Evolutionary conservation across 2,888 invertebrate genomes (phyloP).

Genomic region (Dusona sp.): DNA sequence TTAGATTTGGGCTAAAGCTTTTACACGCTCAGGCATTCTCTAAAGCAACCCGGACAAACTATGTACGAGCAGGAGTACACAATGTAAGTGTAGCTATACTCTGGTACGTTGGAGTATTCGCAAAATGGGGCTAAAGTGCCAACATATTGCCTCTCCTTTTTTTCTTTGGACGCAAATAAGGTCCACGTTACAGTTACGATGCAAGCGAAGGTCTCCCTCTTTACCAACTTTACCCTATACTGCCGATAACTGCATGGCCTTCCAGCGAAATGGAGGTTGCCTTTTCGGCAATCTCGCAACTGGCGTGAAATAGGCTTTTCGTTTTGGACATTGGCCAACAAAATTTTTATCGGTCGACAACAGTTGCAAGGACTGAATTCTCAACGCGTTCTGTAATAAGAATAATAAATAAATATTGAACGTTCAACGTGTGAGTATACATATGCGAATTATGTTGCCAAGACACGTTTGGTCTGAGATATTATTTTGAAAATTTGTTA

Average conservation of each 20-base stretch:
- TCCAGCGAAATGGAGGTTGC: conserved; percentile 18
- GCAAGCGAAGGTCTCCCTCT: conserved; percentile 1
- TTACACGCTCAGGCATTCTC: conserved; percentile 46
- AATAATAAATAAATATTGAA: conserved; percentile 34
- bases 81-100: conserved; percentile 12
- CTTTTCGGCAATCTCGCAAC: conserved; percentile 30
- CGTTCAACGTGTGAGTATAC: background rate
- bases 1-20: conserved; percentile 32
- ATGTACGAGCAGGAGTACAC: background rate
- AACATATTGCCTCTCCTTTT: background rate
- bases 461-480: background rate
- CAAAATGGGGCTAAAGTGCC: conserved; percentile 37
- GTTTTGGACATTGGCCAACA: conserved; percentile 61
- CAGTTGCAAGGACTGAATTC: conserved; percentile 19
- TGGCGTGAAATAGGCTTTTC: conserved; percentile 48
- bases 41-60: conserved; percentile 13
- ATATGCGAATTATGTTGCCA: background rate
- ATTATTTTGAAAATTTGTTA: background rate
- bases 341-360: conserved; percentile 42
- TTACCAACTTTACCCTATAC: background rate
- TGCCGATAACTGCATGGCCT: conserved; percentile 6
- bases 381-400: conserved; percentile 4
- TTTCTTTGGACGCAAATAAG: conserved; percentile 22
- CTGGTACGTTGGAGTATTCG: conserved; percentile 10
- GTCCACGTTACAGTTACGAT: conserved; percentile 1